These are phyloP conservation scores for Drosophila nigrodunni DNA, from an alignment of 1,140 invertebrate genomes.

Conservation along the genomic window DNA sequence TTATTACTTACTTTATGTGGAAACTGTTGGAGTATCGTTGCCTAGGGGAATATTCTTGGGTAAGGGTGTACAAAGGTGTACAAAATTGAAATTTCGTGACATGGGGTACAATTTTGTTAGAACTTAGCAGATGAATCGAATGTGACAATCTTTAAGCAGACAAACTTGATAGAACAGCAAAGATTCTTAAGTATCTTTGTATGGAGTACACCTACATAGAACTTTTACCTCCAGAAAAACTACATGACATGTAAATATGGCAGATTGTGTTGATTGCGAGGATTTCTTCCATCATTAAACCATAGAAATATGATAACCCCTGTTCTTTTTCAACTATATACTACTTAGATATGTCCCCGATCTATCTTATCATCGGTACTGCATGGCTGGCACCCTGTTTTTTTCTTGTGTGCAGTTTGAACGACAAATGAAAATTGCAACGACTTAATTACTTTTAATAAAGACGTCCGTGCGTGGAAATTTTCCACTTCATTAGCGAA, in stretches of 20 bases:
- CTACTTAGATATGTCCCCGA: too few species aligned
- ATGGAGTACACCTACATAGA: too few species aligned
- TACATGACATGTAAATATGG: too few species aligned
- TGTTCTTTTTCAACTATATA: too few species aligned
- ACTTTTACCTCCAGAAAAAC: too few species aligned
- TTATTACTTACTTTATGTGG: conserved; percentile 71
- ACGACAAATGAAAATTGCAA: conserved; percentile 78
- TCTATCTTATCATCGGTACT: not conserved
- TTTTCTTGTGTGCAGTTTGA: not conserved
- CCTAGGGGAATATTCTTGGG: not conserved
- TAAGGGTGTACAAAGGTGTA: not conserved
- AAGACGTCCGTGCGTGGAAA: conserved; percentile 76
- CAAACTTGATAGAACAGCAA: not conserved
- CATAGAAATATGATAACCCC: too few species aligned
- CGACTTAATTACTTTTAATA: conserved; percentile 82
- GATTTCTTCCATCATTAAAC: too few species aligned
- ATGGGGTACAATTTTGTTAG: not conserved
- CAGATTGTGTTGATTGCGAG: too few species aligned
- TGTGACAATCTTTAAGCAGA: not conserved
- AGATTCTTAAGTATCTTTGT: too few species aligned
- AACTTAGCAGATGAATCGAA: conserved; percentile 1
- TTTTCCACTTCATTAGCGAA: conserved; percentile 76
- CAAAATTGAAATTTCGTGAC: conserved; percentile 1
- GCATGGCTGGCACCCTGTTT: not conserved
- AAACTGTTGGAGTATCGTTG: conserved; percentile 16